Evolutionary conservation across 2,797 vertebrate genomes (phyloP).

Genomic region (Enteromius trimaculatus): DNA sequence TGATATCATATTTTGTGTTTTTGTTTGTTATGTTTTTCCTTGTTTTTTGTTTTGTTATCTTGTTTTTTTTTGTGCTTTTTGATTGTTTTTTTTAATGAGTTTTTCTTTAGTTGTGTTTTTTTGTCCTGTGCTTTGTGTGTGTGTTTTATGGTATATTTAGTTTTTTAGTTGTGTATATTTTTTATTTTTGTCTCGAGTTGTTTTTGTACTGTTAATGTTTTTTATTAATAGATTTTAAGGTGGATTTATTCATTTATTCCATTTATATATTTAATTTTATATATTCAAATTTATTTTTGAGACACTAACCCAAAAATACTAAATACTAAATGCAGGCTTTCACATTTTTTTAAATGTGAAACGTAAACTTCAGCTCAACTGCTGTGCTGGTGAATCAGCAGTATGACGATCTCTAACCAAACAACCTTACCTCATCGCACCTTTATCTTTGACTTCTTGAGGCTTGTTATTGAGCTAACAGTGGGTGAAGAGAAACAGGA

Average conservation of each 20-base stretch:
- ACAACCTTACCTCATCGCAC: neutral
- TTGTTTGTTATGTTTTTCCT: neutral
- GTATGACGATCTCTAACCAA: neutral
- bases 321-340: neutral
- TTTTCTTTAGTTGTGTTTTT: neutral
- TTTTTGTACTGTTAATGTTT: neutral
- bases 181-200: neutral
- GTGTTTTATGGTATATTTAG: neutral
- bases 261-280: too few species aligned
- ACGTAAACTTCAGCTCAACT: too few species aligned
- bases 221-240: neutral
- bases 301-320: neutral
- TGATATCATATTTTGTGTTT: neutral
- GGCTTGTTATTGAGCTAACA: neutral
- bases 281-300: neutral
- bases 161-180: neutral
- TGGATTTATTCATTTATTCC: rapidly evolving
- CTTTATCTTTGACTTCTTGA: constrained; percentile 15
- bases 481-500: neutral
- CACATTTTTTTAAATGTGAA: neutral
- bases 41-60: neutral
- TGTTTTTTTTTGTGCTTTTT: neutral
- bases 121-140: neutral
- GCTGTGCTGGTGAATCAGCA: neutral
- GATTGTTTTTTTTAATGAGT: too few species aligned